These are phyloP conservation scores for Heliconius nattereri DNA, from an alignment of 1,140 invertebrate species.

Conservation along the genomic window DNA sequence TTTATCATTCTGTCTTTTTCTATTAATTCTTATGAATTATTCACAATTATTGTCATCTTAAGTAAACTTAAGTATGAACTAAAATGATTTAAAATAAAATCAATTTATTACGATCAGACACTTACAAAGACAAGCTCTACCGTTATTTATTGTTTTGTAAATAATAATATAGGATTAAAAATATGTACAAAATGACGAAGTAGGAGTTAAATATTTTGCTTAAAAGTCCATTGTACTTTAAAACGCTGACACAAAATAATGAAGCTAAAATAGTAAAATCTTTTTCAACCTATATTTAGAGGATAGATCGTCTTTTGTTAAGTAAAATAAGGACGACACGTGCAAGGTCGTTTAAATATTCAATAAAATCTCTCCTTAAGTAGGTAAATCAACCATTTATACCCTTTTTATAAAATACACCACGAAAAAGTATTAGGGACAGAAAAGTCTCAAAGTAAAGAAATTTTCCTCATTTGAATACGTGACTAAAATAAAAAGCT, in stretches of 20 bases:
- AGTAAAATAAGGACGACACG: conserved; percentile 9
- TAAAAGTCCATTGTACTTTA: background rate
- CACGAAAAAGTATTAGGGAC: conserved; percentile 36
- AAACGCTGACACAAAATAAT: too few relatives aligned
- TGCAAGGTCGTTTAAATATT: conserved; percentile 15
- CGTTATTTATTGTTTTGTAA: too few relatives aligned
- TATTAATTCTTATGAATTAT: too few relatives aligned
- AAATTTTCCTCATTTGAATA: conserved; percentile 45
- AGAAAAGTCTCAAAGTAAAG: conserved; percentile 33
- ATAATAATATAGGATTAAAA: too few relatives aligned
- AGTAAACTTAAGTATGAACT: too few relatives aligned
- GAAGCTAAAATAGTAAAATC: background rate
- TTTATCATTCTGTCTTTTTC: too few relatives aligned
- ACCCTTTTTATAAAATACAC: conserved; percentile 39
- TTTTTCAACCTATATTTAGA: background rate
- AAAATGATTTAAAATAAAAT: too few relatives aligned
- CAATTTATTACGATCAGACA: too few relatives aligned
- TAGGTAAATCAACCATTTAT: conserved; percentile 40
- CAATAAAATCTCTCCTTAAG: conserved; percentile 24
- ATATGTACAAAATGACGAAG: too few relatives aligned
- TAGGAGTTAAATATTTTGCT: too few relatives aligned
- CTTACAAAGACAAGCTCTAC: too few relatives aligned
- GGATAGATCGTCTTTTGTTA: background rate
- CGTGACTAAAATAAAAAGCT: conserved; percentile 40
- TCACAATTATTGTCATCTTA: too few relatives aligned